Evolutionary conservation across 1,140 invertebrate species (phyloP).

Genomic region (Augochlora pura): DNA sequence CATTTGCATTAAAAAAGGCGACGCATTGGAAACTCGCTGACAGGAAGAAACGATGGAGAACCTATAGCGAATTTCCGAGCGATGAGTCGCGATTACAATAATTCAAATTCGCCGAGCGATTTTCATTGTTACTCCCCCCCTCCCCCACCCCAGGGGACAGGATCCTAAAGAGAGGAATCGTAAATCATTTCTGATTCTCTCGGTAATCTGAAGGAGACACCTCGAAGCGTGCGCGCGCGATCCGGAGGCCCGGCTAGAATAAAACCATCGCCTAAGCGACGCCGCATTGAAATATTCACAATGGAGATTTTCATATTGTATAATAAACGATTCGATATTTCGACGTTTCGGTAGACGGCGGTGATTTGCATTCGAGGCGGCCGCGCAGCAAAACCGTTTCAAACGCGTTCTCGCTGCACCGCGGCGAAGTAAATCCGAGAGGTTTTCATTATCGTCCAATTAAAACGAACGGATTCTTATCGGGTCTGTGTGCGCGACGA

Average conservation of each 20-base stretch:
- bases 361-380: conserved; percentile 5
- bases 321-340: conserved; percentile 1
- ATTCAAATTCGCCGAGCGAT: too few species aligned
- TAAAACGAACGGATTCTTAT: not conserved
- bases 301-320: not conserved
- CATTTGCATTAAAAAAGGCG: too few species aligned
- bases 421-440: not conserved
- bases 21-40: too few species aligned
- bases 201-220: too few species aligned
- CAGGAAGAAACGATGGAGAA: too few species aligned
- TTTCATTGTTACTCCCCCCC: too few species aligned
- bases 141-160: too few species aligned
- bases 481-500: not conserved
- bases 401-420: not conserved
- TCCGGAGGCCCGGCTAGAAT: not conserved
- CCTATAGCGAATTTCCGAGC: too few species aligned
- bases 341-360: not conserved
- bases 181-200: too few species aligned
- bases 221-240: too few species aligned
- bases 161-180: too few species aligned
- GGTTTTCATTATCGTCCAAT: not conserved
- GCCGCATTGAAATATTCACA: not conserved
- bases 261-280: not conserved
- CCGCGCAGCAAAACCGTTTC: not conserved
- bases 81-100: too few species aligned